These are phyloP conservation scores for Heterodera filipjevi DNA, from an alignment of 2,888 invertebrate genomes.

Conservation along the genomic window DNA sequence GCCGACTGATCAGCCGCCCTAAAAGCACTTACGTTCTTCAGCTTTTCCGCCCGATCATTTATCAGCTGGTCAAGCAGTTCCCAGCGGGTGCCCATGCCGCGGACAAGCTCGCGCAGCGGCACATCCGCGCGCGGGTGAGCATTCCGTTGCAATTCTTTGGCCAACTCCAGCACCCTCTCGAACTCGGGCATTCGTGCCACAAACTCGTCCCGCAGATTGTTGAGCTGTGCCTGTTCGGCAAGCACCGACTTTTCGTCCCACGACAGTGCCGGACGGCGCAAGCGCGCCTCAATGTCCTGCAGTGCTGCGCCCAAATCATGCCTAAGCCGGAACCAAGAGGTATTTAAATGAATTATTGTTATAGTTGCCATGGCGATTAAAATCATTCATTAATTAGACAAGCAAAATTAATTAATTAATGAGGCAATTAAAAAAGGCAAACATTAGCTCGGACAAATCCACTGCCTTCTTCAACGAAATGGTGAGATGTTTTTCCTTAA, in stretches of 20 bases:
- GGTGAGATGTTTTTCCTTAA: conserved; percentile 36
- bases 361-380: too few species aligned
- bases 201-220: conserved; percentile 31
- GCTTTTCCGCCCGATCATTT: conserved; percentile 41
- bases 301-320: conserved; percentile 38
- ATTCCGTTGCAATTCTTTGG: conserved; percentile 81
- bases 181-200: conserved; percentile 24
- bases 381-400: too few species aligned
- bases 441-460: conserved; percentile 39
- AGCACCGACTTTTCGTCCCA: conserved; percentile 36
- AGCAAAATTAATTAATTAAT: not conserved
- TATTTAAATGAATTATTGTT: too few species aligned
- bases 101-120: conserved; percentile 72
- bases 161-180: conserved; percentile 42
- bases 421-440: not conserved
- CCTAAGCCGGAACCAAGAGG: not conserved
- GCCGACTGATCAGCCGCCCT: too few species aligned
- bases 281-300: conserved; percentile 24
- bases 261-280: conserved; percentile 35
- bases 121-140: conserved; percentile 97
- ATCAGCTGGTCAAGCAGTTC: conserved; percentile 39
- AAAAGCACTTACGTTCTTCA: conserved; percentile 29
- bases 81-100: conserved; percentile 36
- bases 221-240: conserved; percentile 32
- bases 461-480: conserved; percentile 41